Evolutionary conservation across 2,113 vertebrate species (phyloP).

Genomic region (Lepus timidus): DNA sequence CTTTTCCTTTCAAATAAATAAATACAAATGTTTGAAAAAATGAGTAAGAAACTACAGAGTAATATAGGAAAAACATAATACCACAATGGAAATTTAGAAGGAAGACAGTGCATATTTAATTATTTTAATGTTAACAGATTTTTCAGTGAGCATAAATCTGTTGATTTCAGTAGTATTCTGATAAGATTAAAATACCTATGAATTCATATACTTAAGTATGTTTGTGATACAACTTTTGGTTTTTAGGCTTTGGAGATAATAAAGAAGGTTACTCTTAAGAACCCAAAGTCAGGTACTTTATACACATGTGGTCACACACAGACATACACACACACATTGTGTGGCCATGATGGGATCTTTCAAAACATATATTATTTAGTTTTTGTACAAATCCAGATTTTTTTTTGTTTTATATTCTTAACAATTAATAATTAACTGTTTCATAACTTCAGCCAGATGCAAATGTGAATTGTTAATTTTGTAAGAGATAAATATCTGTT

Average conservation of each 20-base stretch:
- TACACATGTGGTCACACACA: neutral
- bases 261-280: neutral
- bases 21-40: neutral
- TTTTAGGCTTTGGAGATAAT: constrained; percentile 17
- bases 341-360: constrained; percentile 8
- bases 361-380: neutral
- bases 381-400: neutral
- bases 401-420: neutral
- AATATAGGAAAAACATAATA: neutral
- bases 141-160: neutral
- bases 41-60: neutral
- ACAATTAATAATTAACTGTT: neutral
- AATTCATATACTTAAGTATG: neutral
- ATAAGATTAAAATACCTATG: neutral
- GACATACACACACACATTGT: neutral
- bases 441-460: neutral
- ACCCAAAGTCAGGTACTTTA: neutral
- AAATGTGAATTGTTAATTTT: constrained; percentile 1
- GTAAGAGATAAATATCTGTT: neutral
- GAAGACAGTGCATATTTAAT: neutral
- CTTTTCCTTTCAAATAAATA: neutral
- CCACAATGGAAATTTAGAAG: neutral
- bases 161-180: constrained; percentile 25
- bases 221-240: neutral
- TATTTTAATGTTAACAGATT: neutral